These are phyloP conservation scores for Prunella strophiata DNA, from an alignment of 2,797 vertebrate genomes.

Conservation along the genomic window DNA sequence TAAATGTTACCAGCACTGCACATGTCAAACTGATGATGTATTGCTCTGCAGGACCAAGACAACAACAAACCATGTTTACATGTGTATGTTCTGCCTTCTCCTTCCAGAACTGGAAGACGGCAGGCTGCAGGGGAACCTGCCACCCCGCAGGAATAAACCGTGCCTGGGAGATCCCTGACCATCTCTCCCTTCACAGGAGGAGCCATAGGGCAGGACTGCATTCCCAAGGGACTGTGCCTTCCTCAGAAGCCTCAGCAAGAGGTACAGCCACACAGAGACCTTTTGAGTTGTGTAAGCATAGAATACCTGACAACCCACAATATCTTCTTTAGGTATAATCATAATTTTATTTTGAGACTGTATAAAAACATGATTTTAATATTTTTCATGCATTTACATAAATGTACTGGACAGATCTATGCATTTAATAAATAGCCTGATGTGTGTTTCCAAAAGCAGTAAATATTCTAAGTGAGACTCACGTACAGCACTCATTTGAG, in stretches of 20 bases:
- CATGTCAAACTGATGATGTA: background rate
- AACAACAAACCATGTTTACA: background rate
- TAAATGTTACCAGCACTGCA: background rate
- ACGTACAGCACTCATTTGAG: background rate
- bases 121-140: background rate
- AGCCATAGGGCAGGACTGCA: fast-evolving
- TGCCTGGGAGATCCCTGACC: background rate
- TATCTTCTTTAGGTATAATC: background rate
- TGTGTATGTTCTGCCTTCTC: background rate
- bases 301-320: background rate
- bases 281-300: background rate
- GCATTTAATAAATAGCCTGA: background rate
- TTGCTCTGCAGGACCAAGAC: background rate
- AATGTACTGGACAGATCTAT: background rate
- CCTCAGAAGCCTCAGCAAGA: background rate
- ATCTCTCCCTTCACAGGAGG: background rate
- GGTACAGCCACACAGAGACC: background rate
- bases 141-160: background rate
- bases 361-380: background rate
- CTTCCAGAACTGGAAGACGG: background rate
- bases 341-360: background rate
- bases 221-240: background rate
- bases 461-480: background rate
- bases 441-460: background rate
- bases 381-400: background rate